phyloP scores from a whole-genome alignment of 2,113 vertebrate species.

The Onychostruthus taczanowskii region DNA sequence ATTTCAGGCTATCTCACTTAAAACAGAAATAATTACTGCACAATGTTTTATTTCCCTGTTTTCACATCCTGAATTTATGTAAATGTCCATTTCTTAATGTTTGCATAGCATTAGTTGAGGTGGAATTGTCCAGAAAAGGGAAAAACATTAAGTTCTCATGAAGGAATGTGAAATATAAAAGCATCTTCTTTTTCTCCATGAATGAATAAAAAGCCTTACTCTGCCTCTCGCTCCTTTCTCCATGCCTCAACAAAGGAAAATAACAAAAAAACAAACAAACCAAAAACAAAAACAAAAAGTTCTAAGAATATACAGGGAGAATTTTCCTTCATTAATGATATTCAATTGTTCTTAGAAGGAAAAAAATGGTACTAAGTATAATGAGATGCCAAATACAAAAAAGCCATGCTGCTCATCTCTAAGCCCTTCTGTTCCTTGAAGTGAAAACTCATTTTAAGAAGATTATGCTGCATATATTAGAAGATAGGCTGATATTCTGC shows the following conservation, averaged over 20 bases:
- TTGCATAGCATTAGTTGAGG: not conserved
- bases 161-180: not conserved
- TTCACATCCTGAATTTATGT: not conserved
- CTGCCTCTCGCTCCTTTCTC: not conserved
- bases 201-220: not conserved
- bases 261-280: not conserved
- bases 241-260: not conserved
- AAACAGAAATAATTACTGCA: not conserved
- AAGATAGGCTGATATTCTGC: conserved; percentile 77
- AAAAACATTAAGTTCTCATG: not conserved
- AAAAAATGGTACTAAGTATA: conserved; percentile 73
- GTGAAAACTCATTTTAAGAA: conserved; percentile 88
- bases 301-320: conserved; percentile 15
- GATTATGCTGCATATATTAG: conserved; percentile 85
- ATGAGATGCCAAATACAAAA: conserved; percentile 78
- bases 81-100: not conserved
- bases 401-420: conserved; percentile 77
- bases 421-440: conserved; percentile 85
- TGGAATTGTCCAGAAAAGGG: not conserved
- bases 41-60: not conserved
- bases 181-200: not conserved
- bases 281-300: not conserved
- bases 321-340: conserved; percentile 75
- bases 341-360: conserved; percentile 74
- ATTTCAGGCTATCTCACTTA: not conserved